Conservation (phyloP, 2,888 invertebrate genomes). For the Eristalinus sepulchralis region DNA sequence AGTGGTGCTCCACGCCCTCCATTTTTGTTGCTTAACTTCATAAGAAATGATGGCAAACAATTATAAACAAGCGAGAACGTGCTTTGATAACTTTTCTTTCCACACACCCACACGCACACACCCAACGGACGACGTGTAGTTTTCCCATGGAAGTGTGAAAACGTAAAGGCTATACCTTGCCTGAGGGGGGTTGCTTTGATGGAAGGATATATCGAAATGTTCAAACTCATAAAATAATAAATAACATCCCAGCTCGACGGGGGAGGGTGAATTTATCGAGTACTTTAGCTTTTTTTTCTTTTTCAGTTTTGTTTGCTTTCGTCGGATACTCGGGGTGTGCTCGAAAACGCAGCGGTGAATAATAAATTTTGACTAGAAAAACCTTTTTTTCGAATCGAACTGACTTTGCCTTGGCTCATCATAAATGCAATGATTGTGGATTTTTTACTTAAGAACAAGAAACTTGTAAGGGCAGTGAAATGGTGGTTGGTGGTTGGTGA, state of each 20-base stretch:
- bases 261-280: not conserved
- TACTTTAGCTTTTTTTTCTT: not conserved
- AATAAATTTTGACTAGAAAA: not conserved
- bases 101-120: no score
- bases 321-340: not conserved
- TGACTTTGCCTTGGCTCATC: not conserved
- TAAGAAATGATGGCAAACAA: constrained; percentile 41
- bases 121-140: constrained; percentile 9
- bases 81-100: constrained; percentile 34
- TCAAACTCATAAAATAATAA: constrained; percentile 38
- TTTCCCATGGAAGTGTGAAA: not conserved
- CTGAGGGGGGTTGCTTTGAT: not conserved
- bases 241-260: not conserved
- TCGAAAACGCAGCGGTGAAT: not conserved
- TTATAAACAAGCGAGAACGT: constrained; percentile 54
- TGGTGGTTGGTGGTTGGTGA: no score
- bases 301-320: not conserved
- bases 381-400: not conserved
- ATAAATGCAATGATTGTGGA: not conserved
- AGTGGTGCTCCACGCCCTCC: not conserved
- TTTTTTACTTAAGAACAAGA: not conserved
- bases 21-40: constrained; percentile 32
- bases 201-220: not conserved
- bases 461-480: no score
- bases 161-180: not conserved